These are phyloP conservation scores for Ceratosolen fusciceps DNA, from an alignment of 1,140 invertebrate genomes.

Conservation along the genomic window DNA sequence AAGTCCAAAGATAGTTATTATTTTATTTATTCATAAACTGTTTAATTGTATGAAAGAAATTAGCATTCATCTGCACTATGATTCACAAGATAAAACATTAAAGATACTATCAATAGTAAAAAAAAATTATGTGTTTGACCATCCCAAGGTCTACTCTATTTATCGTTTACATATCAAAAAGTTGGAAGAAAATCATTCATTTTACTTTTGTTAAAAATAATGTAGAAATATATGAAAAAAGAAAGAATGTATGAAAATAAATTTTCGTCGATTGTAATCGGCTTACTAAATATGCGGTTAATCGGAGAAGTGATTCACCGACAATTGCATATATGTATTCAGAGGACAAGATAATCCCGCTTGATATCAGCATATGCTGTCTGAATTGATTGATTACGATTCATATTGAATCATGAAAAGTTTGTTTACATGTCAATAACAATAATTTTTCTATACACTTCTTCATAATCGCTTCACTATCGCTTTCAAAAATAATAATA, in stretches of 20 bases:
- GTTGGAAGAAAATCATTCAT: background rate
- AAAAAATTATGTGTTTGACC: conserved; percentile 19
- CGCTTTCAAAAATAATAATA: too few relatives aligned
- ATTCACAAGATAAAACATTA: conserved; percentile 25
- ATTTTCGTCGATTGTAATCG: conserved; percentile 33
- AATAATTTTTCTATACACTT: too few relatives aligned
- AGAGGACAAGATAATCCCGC: conserved; percentile 24
- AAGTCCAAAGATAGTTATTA: too few relatives aligned
- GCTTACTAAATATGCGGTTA: background rate
- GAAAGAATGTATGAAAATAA: conserved; percentile 36
- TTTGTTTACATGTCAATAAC: conserved; percentile 38
- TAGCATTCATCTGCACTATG: too few relatives aligned
- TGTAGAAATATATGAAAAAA: background rate
- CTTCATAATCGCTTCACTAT: too few relatives aligned
- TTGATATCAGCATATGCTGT: conserved; percentile 28
- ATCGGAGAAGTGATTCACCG: background rate
- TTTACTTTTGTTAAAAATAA: conserved; percentile 26
- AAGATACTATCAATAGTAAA: conserved; percentile 21
- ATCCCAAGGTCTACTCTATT: conserved; percentile 20
- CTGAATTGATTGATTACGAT: conserved; percentile 38
- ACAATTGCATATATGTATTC: background rate
- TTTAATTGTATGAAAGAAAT: too few relatives aligned
- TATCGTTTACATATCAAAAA: background rate
- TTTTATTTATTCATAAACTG: too few relatives aligned
- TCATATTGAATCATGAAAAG: background rate